Evolutionary conservation across 1,140 invertebrate species (phyloP).

Genomic region (Thereuonema tuberculata): DNA sequence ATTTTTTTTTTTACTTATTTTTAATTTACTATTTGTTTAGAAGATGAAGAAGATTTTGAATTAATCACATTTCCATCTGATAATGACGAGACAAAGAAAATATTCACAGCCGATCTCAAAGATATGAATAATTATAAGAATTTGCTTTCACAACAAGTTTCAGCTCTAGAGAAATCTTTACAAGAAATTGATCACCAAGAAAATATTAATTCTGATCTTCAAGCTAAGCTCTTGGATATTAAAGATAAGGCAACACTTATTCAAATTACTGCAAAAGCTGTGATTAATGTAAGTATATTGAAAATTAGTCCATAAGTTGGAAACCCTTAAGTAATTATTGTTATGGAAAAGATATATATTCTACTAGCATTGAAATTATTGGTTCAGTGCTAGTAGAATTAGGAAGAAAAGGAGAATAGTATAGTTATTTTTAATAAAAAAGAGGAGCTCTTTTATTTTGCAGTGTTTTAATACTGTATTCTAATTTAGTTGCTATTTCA

Average conservation of each 20-base stretch:
- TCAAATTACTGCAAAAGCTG: constrained; percentile 85
- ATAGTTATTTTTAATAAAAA: too few relatives aligned
- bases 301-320: too few relatives aligned
- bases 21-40: constrained; percentile 41
- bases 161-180: constrained; percentile 64
- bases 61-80: constrained; percentile 33
- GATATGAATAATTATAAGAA: constrained; percentile 82
- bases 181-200: constrained; percentile 67
- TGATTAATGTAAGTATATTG: constrained; percentile 92
- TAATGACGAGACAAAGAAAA: constrained; percentile 42
- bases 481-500: too few relatives aligned
- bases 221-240: constrained; percentile 52
- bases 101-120: constrained; percentile 53
- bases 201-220: constrained; percentile 23
- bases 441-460: too few relatives aligned
- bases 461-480: too few relatives aligned
- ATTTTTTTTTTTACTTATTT: too few relatives aligned
- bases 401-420: too few relatives aligned
- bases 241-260: constrained; percentile 83
- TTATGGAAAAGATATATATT: too few relatives aligned
- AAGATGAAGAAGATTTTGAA: constrained; percentile 54
- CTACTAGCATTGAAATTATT: too few relatives aligned
- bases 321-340: too few relatives aligned
- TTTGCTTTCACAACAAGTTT: constrained; percentile 72
- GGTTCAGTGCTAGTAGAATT: too few relatives aligned